phyloP scores from a whole-genome alignment of 2,113 vertebrate genomes.

The Syrmaticus mikado region DNA sequence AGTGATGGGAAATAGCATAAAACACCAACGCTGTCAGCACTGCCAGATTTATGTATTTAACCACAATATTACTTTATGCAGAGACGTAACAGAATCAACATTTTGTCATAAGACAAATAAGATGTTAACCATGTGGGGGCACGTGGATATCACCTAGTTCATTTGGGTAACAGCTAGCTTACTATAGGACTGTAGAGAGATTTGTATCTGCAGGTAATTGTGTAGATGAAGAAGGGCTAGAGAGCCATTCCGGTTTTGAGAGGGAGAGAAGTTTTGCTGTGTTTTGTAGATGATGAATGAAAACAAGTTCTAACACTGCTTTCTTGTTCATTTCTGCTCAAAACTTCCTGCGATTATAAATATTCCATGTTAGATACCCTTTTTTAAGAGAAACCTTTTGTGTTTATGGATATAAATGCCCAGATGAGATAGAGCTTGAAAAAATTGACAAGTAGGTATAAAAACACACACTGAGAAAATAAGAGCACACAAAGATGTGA shows the following conservation, averaged over 20 bases:
- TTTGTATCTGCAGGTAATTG: not conserved
- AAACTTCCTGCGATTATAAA: not conserved
- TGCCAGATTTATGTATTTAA: not conserved
- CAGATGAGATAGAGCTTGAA: not conserved
- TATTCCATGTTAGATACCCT: not conserved
- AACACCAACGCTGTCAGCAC: not conserved
- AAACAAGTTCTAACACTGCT: not conserved
- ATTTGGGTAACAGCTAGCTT: not conserved
- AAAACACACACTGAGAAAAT: not conserved
- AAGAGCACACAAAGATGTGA: not conserved
- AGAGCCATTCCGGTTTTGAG: not conserved
- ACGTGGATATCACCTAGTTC: not conserved
- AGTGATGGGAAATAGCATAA: not conserved
- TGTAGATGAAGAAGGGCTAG: not conserved
- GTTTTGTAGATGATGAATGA: not conserved
- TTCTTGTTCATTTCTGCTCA: not conserved
- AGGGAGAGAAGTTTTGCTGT: not conserved
- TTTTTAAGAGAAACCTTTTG: not conserved
- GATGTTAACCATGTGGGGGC: not conserved
- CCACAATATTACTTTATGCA: not conserved
- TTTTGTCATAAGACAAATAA: not conserved
- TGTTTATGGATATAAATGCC: conserved; percentile 1
- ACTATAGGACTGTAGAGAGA: not conserved
- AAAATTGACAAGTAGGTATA: not conserved
- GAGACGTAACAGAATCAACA: not conserved